Evolutionary conservation across 1,140 invertebrate species (phyloP).

Genomic region (Aphelenchoides avenae): DNA sequence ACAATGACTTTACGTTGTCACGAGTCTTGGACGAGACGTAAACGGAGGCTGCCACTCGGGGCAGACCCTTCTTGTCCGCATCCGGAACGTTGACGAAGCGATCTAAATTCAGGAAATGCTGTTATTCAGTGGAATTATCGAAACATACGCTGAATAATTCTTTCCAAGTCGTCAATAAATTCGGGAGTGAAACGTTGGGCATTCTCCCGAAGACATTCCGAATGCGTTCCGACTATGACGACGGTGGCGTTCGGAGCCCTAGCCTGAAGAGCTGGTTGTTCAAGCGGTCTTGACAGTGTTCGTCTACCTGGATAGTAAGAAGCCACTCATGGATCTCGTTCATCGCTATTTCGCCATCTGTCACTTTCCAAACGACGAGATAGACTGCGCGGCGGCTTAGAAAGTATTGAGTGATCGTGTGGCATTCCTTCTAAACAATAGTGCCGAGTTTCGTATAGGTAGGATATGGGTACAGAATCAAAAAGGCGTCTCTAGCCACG

Average conservation of each 20-base stretch:
- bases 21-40: slow-evolving; percentile 81
- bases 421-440: slow-evolving; percentile 72
- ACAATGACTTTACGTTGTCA: slow-evolving; percentile 83
- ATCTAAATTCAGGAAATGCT: slow-evolving; percentile 25
- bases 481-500: too few relatives aligned
- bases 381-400: slow-evolving; percentile 89
- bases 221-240: slow-evolving; percentile 88
- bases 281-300: slow-evolving; percentile 18
- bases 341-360: slow-evolving; percentile 83
- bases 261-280: slow-evolving; percentile 64
- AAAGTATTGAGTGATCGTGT: slow-evolving; percentile 97
- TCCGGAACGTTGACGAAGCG: slow-evolving; percentile 87
- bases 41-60: slow-evolving; percentile 83
- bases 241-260: slow-evolving; percentile 87
- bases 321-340: slow-evolving; percentile 88
- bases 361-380: slow-evolving; percentile 88
- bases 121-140: slow-evolving; percentile 1
- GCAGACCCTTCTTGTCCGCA: slow-evolving; percentile 89
- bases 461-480: not conserved
- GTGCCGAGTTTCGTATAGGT: too few relatives aligned
- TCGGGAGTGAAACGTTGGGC: slow-evolving; percentile 70
- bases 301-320: slow-evolving; percentile 76
- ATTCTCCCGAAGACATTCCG: slow-evolving; percentile 70
- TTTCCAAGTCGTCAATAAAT: slow-evolving; percentile 77
- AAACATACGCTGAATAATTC: slow-evolving; percentile 71